Percentiles rank a stretch among this genome's conserved stretches.
These are phyloP conservation scores for Ephydatia muelleri DNA, from an alignment of 37 sponge, comb jelly and placozoan genomes.

Conservation along the genomic window DNA sequence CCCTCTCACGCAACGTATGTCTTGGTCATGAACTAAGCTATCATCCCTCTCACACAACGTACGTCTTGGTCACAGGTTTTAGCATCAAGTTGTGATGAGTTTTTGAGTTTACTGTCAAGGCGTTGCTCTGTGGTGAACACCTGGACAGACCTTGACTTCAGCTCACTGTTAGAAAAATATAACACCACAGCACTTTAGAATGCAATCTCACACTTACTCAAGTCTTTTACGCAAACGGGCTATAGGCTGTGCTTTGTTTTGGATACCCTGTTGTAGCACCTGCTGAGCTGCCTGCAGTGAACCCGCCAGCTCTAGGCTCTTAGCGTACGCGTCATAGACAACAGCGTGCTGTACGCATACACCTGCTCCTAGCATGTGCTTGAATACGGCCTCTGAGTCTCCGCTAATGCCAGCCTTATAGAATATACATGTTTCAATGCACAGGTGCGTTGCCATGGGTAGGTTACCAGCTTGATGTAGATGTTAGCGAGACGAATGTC, in stretches of 20 bases:
- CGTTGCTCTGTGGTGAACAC: neutral
- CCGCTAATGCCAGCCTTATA: neutral
- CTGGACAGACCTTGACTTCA: neutral
- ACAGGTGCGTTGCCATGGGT: neutral
- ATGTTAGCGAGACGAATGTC: constrained; percentile 22
- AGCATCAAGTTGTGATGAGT: neutral
- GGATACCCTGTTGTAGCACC: constrained; percentile 13
- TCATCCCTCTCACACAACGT: neutral
- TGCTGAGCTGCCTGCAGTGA: neutral
- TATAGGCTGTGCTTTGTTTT: constrained; percentile 1
- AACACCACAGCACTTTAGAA: neutral
- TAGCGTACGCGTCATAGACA: constrained; percentile 13
- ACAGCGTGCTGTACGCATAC: constrained; percentile 12
- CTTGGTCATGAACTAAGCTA: neutral
- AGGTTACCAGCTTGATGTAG: constrained; percentile 19
- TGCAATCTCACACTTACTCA: neutral
- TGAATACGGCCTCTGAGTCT: constrained; percentile 16
- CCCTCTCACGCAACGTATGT: too few species aligned
- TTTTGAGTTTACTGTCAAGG: neutral
- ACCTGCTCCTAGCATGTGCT: constrained; percentile 14
- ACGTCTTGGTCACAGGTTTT: neutral
- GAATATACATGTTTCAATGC: neutral
- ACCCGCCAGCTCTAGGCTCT: neutral
- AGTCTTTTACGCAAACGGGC: neutral
- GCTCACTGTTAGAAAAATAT: neutral